Conservation (phyloP, 2,888 invertebrate species). For the Acrocyrtus sp. region DNA sequence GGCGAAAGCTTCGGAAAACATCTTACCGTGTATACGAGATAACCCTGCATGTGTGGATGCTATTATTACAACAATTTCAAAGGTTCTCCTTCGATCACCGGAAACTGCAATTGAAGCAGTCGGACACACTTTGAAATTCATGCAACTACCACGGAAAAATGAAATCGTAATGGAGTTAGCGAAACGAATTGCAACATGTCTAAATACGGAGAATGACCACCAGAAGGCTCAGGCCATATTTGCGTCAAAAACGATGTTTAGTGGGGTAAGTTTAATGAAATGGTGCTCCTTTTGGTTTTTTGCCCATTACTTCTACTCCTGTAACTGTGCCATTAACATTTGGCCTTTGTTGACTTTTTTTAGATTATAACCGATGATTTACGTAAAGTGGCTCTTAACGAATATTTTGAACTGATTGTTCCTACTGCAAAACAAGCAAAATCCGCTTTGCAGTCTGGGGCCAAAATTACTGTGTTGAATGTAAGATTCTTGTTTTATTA, state of each 20-base stretch:
- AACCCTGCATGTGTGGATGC: conserved; percentile 77
- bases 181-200: conserved; percentile 78
- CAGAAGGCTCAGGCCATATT: conserved; percentile 79
- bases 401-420: conserved; percentile 29
- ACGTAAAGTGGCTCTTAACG: conserved; percentile 13
- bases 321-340: no score
- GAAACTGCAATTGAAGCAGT: conserved; percentile 74
- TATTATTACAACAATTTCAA: conserved; percentile 86
- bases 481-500: no score
- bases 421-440: conserved; percentile 34
- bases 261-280: conserved; percentile 44
- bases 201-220: conserved; percentile 85
- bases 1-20: conserved; percentile 74
- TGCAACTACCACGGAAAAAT: conserved; percentile 79
- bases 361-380: background rate
- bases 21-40: conserved; percentile 73
- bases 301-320: background rate
- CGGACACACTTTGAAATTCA: conserved; percentile 77
- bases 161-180: conserved; percentile 81
- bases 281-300: no score
- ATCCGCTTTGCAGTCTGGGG: conserved; percentile 15
- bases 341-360: no score
- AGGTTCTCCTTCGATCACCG: conserved; percentile 91
- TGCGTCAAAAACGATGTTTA: conserved; percentile 77
- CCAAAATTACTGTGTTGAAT: conserved; percentile 32